Evolutionary conservation across 2,113 vertebrate species (phyloP), one percentile per base, ranked within the genome.

Genomic region (Rhinogobius similis): DNA sequence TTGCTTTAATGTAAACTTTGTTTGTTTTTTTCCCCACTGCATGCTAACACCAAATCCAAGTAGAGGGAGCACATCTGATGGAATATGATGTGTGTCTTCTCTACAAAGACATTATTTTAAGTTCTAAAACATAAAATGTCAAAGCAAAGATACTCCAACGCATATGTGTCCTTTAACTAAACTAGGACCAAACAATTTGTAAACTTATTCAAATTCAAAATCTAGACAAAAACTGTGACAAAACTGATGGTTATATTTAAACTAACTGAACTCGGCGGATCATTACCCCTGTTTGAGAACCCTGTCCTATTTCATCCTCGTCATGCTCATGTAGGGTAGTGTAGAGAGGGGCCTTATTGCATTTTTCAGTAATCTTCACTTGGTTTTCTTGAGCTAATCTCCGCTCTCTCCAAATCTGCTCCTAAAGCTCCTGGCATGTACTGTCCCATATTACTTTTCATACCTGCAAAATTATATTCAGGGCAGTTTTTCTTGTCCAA

Each of bases 361-460:
- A 87, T 91, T 90, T 78, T 87, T 86, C 82, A 77, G 72, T 88
- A 87, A 90, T 91, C 85, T 90, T 70, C 74, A 53, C 79, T 83
- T 79, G 32, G 27, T 82, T 84, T 80, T 77, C 58, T 69, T 59
- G 81, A 79, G 78, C 77, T 90, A 88, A 91, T 90, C 86, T 86
- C 76, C 67, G 79, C 86, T 78, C 77, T 39, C 70, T 81, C 63
- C 84, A 88, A 90, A 88, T 85, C 86, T 90, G 73, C 74, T 68
- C 26, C 86, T 58, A 86, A 89, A 85, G 66, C 90, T 82, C 50
- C 70, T 78, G 88, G 90, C 84, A 86, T 90, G 80, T 86, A 81
- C 84, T 70, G 69, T 87, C 87, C 86, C 69, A 88, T 88, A 90
- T 90, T 88, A 86, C 87, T 86, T 84, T 81, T 87, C 82, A 82